These are phyloP conservation scores for Cepaea hortensis DNA, from an alignment of 2,888 invertebrate species.

Conservation along the genomic window DNA sequence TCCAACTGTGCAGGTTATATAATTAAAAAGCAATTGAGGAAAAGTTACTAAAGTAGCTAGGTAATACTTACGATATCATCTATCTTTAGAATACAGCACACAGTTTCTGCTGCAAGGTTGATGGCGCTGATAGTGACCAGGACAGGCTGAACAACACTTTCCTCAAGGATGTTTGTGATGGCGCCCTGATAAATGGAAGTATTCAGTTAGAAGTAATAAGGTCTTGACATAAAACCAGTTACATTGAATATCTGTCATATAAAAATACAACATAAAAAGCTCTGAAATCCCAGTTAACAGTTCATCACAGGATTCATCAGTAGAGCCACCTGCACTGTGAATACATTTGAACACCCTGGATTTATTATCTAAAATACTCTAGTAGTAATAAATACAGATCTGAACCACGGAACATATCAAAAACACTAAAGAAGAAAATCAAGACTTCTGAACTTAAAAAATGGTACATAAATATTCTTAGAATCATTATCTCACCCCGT, in stretches of 20 bases:
- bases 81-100: slow-evolving; percentile 97
- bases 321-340: no score
- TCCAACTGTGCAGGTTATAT: no score
- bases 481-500: background rate
- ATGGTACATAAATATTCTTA: background rate
- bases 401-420: background rate
- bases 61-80: slow-evolving; percentile 90
- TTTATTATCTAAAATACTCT: background rate
- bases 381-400: background rate
- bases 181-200: slow-evolving; percentile 81
- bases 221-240: no score
- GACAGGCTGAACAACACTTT: slow-evolving; percentile 97
- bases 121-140: slow-evolving; percentile 95
- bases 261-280: background rate
- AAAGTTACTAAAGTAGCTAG: background rate
- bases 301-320: background rate
- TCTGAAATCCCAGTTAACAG: background rate
- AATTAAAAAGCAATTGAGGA: background rate
- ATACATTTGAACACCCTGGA: background rate
- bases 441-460: background rate
- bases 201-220: no score
- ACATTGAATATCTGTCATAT: no score
- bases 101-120: slow-evolving; percentile 95
- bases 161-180: slow-evolving; percentile 96
- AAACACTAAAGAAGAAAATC: background rate